A percentile compares a stretch with the other conserved stretches of the same genome.
Evolutionary conservation across 2,797 vertebrate genomes (phyloP).

Genomic region (Choloepus didactylus): DNA sequence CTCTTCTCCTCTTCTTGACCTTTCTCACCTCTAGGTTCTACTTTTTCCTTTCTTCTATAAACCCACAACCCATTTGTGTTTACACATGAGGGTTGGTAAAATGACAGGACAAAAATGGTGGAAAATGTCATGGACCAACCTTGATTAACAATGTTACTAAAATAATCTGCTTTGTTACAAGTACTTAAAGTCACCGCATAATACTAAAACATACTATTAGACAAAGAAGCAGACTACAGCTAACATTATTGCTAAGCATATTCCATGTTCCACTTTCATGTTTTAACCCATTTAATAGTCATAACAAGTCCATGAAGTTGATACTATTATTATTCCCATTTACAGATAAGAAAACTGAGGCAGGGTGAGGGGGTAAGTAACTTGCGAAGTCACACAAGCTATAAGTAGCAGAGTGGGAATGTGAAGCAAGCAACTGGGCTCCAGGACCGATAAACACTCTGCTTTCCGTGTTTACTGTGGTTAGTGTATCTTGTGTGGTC

Average conservation of each 20-base stretch:
- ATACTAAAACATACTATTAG: not conserved
- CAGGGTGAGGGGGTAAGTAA: not conserved
- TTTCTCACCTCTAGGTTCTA: not conserved
- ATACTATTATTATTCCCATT: not conserved
- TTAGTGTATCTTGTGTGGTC: not conserved
- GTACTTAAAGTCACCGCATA: not conserved
- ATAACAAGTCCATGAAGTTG: not conserved
- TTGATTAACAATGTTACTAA: slow-evolving; percentile 7
- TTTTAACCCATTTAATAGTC: not conserved
- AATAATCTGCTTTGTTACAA: not conserved
- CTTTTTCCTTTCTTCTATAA: not conserved
- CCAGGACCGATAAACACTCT: not conserved
- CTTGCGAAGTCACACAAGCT: not conserved
- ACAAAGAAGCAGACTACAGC: not conserved
- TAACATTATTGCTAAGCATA: not conserved
- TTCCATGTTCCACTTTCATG: not conserved
- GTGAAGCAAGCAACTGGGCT: not conserved
- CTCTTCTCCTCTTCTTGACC: not conserved
- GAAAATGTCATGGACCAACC: not conserved
- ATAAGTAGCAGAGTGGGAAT: not conserved
- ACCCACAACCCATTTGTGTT: not conserved
- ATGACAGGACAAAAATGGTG: not conserved
- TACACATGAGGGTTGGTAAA: not conserved
- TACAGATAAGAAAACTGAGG: not conserved
- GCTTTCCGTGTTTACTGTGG: not conserved